Evolutionary conservation across 2,888 invertebrate genomes (phyloP).

Genomic region (Philereme transversata): DNA sequence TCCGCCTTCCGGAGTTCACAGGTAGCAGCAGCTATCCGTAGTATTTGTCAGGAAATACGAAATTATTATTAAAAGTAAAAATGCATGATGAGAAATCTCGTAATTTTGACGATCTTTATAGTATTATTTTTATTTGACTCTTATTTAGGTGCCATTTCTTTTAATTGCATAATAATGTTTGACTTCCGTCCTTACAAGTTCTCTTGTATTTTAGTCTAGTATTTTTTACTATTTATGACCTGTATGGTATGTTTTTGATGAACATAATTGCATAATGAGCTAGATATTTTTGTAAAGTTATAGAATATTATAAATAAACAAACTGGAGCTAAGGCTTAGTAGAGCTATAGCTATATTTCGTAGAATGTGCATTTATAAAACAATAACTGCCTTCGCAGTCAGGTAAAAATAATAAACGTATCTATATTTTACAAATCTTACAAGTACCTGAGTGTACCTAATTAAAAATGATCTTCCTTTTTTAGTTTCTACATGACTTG

Average conservation of each 20-base stretch:
- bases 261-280: background rate
- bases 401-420: background rate
- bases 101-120: background rate
- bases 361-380: background rate
- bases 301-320: background rate
- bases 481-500: slow-evolving; percentile 17
- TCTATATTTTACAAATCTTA: background rate
- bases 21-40: too few relatives aligned
- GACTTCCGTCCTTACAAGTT: background rate
- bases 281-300: background rate
- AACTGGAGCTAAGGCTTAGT: too few relatives aligned
- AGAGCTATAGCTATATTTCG: background rate
- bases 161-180: background rate
- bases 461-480: slow-evolving; percentile 29
- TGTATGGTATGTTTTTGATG: background rate
- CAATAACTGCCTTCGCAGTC: background rate
- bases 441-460: slow-evolving; percentile 27
- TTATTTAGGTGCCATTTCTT: background rate
- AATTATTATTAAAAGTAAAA: background rate
- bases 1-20: too few relatives aligned
- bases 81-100: background rate
- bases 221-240: background rate
- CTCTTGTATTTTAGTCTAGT: too few relatives aligned
- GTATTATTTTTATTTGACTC: background rate
- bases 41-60: background rate